Conservation (phyloP, 2,797 vertebrate genomes). For the Champsocephalus gunnari region DNA sequence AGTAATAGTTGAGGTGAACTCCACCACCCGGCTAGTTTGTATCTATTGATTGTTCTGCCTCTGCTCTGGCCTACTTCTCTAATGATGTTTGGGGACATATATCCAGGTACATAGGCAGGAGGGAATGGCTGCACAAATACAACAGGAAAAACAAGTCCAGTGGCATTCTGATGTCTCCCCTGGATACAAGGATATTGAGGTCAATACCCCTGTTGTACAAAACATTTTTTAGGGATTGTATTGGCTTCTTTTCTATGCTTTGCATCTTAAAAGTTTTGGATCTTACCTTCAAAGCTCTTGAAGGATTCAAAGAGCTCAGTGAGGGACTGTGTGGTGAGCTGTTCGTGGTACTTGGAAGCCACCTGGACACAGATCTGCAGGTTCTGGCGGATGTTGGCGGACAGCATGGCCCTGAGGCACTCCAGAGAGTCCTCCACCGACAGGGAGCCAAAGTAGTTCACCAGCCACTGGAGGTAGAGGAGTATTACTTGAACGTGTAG, state of each 20-base stretch:
- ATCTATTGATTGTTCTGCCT: slow-evolving; percentile 38
- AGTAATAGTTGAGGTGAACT: slow-evolving; percentile 29
- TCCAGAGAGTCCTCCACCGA: slow-evolving; percentile 97
- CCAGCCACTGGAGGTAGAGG: slow-evolving; percentile 89
- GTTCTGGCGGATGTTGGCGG: slow-evolving; percentile 97
- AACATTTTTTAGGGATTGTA: not conserved
- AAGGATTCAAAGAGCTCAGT: slow-evolving; percentile 98
- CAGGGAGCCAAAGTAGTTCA: slow-evolving; percentile 96
- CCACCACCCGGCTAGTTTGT: slow-evolving; percentile 11
- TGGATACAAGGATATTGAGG: not conserved
- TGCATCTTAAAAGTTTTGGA: not conserved
- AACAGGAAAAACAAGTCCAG: slow-evolving; percentile 8
- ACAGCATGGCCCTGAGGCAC: slow-evolving; percentile 96
- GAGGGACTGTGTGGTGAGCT: slow-evolving; percentile 93
- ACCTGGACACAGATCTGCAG: slow-evolving; percentile 98
- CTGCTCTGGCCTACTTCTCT: slow-evolving; percentile 38
- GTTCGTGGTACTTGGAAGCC: slow-evolving; percentile 96
- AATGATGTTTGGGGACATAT: slow-evolving; percentile 30
- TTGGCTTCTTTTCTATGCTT: not conserved
- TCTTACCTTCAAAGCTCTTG: slow-evolving; percentile 97
- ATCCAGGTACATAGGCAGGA: not conserved
- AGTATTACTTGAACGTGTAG: not conserved
- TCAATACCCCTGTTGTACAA: not conserved
- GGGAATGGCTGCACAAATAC: not conserved
- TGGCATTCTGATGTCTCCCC: not conserved